A percentile compares a stretch with the other conserved stretches of the same genome.
Conservation (phyloP, 92 coral and sea anemone genomes). For the Bergia puertoricense region DNA sequence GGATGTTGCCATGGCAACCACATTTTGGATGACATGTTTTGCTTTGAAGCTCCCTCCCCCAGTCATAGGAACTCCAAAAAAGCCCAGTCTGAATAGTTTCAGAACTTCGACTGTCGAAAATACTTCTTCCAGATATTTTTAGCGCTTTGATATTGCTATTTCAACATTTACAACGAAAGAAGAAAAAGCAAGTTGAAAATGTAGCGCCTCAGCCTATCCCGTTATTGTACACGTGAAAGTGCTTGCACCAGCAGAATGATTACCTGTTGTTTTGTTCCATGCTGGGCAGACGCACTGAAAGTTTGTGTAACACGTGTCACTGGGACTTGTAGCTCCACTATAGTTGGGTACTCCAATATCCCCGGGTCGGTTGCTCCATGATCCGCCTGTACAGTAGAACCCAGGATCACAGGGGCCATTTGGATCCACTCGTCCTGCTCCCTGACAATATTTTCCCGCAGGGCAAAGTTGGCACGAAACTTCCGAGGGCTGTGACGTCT, state of each 20-base stretch:
- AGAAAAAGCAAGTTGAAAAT: too few relatives aligned
- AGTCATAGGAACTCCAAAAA: too few relatives aligned
- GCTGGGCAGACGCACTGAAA: slow-evolving; percentile 98
- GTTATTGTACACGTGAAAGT: background rate
- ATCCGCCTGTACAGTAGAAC: slow-evolving; percentile 91
- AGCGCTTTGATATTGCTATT: too few relatives aligned
- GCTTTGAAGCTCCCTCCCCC: too few relatives aligned
- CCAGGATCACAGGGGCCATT: slow-evolving; percentile 94
- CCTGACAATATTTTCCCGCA: slow-evolving; percentile 94
- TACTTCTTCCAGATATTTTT: too few relatives aligned
- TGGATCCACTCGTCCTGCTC: slow-evolving; percentile 74
- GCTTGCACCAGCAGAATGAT: background rate
- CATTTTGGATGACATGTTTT: too few relatives aligned
- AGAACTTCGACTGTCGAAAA: too few relatives aligned
- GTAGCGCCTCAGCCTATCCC: too few relatives aligned
- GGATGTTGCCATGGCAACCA: too few relatives aligned
- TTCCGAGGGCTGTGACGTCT: slow-evolving; percentile 80
- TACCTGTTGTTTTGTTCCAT: slow-evolving; percentile 98
- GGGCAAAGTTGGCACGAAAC: slow-evolving; percentile 84
- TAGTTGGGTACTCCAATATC: slow-evolving; percentile 82
- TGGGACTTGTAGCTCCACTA: slow-evolving; percentile 77
- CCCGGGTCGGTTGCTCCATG: slow-evolving; percentile 85
- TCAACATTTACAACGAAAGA: too few relatives aligned
- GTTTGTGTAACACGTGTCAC: slow-evolving; percentile 79
- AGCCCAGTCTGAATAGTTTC: too few relatives aligned